These are phyloP conservation scores for Pseudochirops corinnae DNA, from an alignment of 2,797 vertebrate genomes.

Conservation along the genomic window DNA sequence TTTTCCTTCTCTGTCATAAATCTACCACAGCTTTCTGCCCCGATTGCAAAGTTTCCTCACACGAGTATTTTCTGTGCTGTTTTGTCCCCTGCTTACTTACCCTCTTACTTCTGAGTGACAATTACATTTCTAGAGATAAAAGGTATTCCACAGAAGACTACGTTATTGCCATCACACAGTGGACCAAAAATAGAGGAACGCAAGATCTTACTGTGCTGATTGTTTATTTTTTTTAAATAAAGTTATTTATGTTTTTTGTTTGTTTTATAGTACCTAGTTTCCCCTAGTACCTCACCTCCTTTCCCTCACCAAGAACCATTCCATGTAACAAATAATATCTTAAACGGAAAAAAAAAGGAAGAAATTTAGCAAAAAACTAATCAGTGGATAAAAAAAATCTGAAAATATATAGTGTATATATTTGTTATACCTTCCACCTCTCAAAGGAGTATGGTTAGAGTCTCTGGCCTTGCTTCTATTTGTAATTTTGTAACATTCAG, in stretches of 20 bases:
- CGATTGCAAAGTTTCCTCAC: background rate
- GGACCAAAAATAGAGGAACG: background rate
- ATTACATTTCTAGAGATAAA: background rate
- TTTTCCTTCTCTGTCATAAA: background rate
- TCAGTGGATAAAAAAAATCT: background rate
- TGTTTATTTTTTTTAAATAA: background rate
- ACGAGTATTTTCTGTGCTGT: background rate
- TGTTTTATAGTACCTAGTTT: background rate
- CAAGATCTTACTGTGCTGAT: background rate
- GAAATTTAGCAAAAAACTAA: background rate
- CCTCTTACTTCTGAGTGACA: background rate
- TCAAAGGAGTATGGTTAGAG: background rate
- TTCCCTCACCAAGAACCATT: background rate
- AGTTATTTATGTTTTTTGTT: background rate
- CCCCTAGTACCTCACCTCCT: background rate
- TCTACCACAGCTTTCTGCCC: background rate
- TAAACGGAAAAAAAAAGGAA: background rate
- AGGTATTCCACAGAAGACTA: background rate
- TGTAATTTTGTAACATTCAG: background rate
- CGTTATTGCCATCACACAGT: background rate
- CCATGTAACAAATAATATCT: background rate
- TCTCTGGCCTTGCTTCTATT: background rate
- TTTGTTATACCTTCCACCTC: background rate
- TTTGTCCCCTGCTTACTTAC: background rate
- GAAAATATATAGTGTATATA: background rate